These are phyloP conservation scores for Suillia variegata DNA, from an alignment of 2,888 invertebrate species.

Conservation along the genomic window DNA sequence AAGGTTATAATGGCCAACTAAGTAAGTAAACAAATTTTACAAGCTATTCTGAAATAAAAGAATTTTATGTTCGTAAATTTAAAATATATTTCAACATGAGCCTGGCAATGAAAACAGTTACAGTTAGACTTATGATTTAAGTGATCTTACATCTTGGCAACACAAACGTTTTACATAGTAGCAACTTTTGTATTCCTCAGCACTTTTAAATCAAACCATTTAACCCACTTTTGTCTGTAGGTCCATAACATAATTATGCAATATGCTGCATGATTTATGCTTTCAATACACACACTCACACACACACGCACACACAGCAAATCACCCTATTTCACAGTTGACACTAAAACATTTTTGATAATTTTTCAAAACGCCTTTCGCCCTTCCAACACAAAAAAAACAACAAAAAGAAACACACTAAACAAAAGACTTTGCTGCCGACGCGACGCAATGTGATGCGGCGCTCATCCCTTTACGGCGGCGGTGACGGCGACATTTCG, in stretches of 20 bases:
- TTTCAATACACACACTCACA: slow-evolving; percentile 28
- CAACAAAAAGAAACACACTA: no score
- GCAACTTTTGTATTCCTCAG: background rate
- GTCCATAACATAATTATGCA: slow-evolving; percentile 49
- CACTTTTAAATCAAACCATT: no score
- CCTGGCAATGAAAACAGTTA: no score
- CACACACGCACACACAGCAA: slow-evolving; percentile 15
- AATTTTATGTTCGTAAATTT: no score
- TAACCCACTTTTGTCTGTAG: no score
- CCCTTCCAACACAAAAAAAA: background rate
- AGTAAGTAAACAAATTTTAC: no score
- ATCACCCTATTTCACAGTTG: slow-evolving; percentile 27
- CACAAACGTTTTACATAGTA: no score
- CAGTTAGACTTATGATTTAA: no score
- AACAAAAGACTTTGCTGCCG: background rate
- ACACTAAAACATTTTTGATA: slow-evolving; percentile 9
- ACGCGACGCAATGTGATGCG: background rate
- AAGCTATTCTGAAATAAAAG: no score
- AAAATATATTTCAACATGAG: no score
- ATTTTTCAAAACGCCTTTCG: background rate
- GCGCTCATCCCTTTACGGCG: slow-evolving; percentile 13
- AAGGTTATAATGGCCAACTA: no score
- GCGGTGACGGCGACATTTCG: slow-evolving; percentile 26
- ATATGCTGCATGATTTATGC: slow-evolving; percentile 53
- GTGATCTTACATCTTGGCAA: no score